Conservation (phyloP, 2,113 vertebrate genomes). For the Albula goreensis region DNA sequence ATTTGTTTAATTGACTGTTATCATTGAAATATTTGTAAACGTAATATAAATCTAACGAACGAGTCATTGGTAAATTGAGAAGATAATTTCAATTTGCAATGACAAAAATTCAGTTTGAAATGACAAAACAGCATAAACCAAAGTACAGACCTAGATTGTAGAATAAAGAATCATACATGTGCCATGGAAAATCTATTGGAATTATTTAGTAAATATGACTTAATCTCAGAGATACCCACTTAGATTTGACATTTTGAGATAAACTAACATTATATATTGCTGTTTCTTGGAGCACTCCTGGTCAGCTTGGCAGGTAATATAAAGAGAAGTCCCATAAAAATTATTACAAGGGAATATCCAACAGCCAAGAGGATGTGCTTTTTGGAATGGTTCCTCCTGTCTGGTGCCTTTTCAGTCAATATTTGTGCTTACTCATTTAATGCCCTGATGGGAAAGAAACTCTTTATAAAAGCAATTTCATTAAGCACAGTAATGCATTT, state of each 20-base stretch:
- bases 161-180: background rate
- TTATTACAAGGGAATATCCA: background rate
- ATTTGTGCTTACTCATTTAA: background rate
- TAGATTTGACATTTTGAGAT: background rate
- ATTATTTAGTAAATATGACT: background rate
- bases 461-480: background rate
- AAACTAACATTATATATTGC: background rate
- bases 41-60: background rate
- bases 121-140: background rate
- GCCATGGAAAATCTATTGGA: background rate
- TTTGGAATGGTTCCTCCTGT: background rate
- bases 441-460: background rate
- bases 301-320: background rate
- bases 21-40: background rate
- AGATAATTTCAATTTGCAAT: background rate
- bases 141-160: background rate
- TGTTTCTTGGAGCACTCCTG: background rate
- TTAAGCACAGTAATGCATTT: background rate
- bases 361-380: background rate
- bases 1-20: background rate
- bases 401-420: background rate
- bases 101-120: background rate
- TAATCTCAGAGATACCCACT: background rate
- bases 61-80: background rate
- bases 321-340: background rate